Conservation (phyloP, 2,797 vertebrate genomes). For the Lateolabrax maculatus region DNA sequence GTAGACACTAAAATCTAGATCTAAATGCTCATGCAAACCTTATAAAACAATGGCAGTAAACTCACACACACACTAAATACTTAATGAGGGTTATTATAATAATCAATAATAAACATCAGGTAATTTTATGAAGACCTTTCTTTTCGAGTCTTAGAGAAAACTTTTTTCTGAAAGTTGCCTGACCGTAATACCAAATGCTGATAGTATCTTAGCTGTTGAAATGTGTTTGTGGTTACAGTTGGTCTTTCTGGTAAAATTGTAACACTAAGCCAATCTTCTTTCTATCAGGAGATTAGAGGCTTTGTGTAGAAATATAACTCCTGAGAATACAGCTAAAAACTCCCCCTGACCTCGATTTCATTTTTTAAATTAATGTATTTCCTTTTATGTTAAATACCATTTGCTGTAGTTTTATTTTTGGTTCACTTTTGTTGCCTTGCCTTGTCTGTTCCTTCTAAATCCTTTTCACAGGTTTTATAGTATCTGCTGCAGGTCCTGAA, state of each 20-base stretch:
- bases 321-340: constrained; percentile 16
- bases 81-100: neutral
- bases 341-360: neutral
- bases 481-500: neutral
- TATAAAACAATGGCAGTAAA: neutral
- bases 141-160: neutral
- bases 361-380: neutral
- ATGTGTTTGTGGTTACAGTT: constrained; percentile 32
- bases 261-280: neutral
- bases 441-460: neutral
- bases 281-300: neutral
- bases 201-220: constrained; percentile 2
- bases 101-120: neutral
- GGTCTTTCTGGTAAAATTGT: constrained; percentile 12
- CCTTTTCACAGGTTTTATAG: neutral
- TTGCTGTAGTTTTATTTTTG: neutral
- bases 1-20: neutral
- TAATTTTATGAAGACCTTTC: neutral
- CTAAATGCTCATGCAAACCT: neutral
- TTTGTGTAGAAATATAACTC: constrained; percentile 3
- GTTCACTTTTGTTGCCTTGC: neutral
- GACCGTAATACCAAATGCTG: neutral
- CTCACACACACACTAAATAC: neutral
- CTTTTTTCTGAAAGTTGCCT: neutral
- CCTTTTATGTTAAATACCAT: neutral